Conservation (phyloP, 2,888 invertebrate genomes). For the Atrina japonica region DNA sequence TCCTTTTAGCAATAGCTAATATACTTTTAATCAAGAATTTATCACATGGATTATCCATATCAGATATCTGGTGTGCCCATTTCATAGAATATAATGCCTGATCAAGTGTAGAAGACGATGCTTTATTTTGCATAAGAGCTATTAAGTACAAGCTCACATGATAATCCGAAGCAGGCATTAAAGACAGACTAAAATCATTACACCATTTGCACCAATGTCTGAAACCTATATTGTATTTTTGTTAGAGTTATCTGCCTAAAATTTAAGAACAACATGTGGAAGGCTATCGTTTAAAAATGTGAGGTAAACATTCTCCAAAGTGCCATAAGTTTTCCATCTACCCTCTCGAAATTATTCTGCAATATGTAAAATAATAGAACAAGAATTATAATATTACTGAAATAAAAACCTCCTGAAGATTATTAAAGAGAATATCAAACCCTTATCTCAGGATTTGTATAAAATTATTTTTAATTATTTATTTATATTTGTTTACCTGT, state of each 20-base stretch:
- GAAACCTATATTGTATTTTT: not conserved
- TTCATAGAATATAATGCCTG: not conserved
- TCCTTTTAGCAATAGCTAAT: too few species aligned
- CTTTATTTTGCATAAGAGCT: not conserved
- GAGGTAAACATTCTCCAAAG: not conserved
- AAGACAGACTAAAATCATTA: not conserved
- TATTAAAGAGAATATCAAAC: not conserved
- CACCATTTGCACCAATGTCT: slow-evolving; percentile 7
- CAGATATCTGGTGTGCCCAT: slow-evolving; percentile 1
- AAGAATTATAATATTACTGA: not conserved
- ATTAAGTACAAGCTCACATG: not conserved
- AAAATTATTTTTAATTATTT: too few species aligned
- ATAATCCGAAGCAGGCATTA: slow-evolving; percentile 4
- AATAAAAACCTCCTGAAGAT: not conserved
- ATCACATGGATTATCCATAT: not conserved
- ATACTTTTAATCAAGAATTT: not conserved
- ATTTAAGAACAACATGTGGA: not conserved
- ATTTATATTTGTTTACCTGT: too few species aligned
- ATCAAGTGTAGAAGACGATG: not conserved
- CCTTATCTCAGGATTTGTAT: not conserved
- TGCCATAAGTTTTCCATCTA: not conserved
- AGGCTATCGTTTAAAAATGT: not conserved
- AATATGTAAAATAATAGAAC: not conserved
- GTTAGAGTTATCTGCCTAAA: not conserved
- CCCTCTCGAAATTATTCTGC: not conserved